Percentiles rank a stretch among this genome's conserved stretches.
Conservation (phyloP, 2,888 invertebrate genomes). For the Eilema griseolum region DNA sequence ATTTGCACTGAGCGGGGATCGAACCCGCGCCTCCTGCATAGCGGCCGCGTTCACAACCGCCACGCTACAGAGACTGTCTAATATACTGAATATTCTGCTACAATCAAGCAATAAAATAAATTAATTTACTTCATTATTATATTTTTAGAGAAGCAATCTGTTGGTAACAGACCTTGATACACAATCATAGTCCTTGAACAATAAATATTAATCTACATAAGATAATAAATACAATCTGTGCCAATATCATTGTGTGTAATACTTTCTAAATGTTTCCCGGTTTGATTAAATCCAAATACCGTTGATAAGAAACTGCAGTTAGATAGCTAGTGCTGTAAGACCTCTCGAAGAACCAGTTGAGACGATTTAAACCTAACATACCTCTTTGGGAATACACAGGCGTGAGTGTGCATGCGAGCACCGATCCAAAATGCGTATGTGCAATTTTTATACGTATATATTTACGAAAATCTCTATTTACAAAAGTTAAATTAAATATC, state of each 20-base stretch:
- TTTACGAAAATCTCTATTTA: constrained; percentile 75
- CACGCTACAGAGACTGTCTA: too few species aligned
- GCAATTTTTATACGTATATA: constrained; percentile 32
- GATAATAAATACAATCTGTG: neutral
- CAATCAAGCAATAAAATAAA: too few species aligned
- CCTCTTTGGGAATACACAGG: neutral
- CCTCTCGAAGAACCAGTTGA: neutral
- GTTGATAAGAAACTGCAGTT: neutral
- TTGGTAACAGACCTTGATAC: too few species aligned
- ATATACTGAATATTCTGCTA: too few species aligned
- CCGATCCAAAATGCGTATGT: neutral
- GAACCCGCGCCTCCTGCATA: too few species aligned
- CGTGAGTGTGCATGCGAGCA: neutral
- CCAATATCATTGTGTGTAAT: neutral
- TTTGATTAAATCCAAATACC: neutral
- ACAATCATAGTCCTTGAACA: too few species aligned
- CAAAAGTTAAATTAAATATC: constrained; percentile 77
- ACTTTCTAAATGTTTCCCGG: too few species aligned
- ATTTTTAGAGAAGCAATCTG: too few species aligned
- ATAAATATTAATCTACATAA: too few species aligned
- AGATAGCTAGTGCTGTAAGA: neutral
- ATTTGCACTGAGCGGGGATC: too few species aligned
- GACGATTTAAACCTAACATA: neutral
- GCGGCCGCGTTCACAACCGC: too few species aligned
- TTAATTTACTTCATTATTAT: too few species aligned